Percentiles rank a stretch among this genome's conserved stretches.
phyloP scores from a whole-genome alignment of 2,113 vertebrate species.

The Climacteris rufus region DNA sequence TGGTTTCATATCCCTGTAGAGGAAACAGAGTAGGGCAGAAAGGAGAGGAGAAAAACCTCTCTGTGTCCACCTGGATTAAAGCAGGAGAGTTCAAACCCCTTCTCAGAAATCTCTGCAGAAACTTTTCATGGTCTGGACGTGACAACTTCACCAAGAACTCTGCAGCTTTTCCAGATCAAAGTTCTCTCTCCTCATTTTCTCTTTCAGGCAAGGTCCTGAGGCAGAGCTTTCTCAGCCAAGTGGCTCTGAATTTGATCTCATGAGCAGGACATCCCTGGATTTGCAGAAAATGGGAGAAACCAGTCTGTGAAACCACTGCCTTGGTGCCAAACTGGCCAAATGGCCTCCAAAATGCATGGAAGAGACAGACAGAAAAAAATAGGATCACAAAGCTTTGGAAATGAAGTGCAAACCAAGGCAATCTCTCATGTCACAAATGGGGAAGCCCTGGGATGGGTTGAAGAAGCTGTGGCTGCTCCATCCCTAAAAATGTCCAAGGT shows the following conservation, averaged over 20 bases:
- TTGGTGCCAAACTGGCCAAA: background rate
- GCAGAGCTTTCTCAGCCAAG: background rate
- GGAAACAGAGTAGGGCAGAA: background rate
- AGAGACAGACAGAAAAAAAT: background rate
- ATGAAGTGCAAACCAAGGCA: background rate
- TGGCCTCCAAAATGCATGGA: background rate
- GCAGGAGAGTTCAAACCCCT: background rate
- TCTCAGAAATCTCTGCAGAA: background rate
- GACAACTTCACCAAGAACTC: background rate
- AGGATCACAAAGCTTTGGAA: background rate
- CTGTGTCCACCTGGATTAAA: background rate
- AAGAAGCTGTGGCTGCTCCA: background rate
- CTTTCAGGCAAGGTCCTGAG: background rate
- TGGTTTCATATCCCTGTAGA: background rate
- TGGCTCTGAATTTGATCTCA: background rate
- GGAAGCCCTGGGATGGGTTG: background rate
- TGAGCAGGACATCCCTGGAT: background rate
- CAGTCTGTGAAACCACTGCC: background rate
- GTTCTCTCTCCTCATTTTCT: background rate
- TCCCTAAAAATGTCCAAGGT: background rate
- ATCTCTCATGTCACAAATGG: background rate
- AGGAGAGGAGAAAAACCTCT: background rate
- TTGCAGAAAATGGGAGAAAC: background rate
- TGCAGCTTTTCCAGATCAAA: background rate
- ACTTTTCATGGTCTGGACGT: background rate